Conservation (phyloP, 2,888 invertebrate genomes). For the Ganaspis brasiliensis region DNA sequence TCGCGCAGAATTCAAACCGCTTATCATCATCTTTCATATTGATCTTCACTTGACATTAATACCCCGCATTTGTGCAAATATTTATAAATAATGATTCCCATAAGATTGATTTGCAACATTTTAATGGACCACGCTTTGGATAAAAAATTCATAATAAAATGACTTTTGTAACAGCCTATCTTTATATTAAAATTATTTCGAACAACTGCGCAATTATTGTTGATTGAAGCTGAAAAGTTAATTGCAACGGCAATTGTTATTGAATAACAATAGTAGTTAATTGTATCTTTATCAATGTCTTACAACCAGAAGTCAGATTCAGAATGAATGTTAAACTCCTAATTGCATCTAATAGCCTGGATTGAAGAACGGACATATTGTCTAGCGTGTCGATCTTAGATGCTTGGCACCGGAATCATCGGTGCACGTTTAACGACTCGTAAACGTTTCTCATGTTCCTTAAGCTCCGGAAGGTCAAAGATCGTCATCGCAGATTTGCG, state of each 20-base stretch:
- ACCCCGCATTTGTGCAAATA: not conserved
- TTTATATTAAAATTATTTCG: too few relatives aligned
- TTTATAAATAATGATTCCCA: not conserved
- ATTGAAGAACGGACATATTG: not conserved
- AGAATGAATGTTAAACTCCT: not conserved
- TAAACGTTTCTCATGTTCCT: constrained; percentile 18
- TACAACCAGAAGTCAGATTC: not conserved
- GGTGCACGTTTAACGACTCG: constrained; percentile 2
- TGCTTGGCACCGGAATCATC: constrained; percentile 14
- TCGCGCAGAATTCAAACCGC: constrained; percentile 11
- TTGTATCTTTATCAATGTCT: too few relatives aligned
- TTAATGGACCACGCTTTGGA: not conserved
- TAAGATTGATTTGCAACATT: not conserved
- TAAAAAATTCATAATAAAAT: too few relatives aligned
- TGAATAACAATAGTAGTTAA: too few relatives aligned
- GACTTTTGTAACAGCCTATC: too few relatives aligned
- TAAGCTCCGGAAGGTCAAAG: constrained; percentile 12
- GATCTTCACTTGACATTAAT: not conserved
- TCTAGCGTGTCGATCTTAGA: constrained; percentile 1
- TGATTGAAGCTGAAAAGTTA: too few relatives aligned
- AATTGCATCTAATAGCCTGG: not conserved
- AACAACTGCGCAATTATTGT: too few relatives aligned
- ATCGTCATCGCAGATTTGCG: constrained; percentile 28
- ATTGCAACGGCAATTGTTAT: too few relatives aligned
- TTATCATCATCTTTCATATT: constrained; percentile 22